A percentile compares a stretch with the other conserved stretches of the same genome.
Evolutionary conservation across 2,797 vertebrate genomes (phyloP).

Genomic region (Hippoglossus hippoglossus): DNA sequence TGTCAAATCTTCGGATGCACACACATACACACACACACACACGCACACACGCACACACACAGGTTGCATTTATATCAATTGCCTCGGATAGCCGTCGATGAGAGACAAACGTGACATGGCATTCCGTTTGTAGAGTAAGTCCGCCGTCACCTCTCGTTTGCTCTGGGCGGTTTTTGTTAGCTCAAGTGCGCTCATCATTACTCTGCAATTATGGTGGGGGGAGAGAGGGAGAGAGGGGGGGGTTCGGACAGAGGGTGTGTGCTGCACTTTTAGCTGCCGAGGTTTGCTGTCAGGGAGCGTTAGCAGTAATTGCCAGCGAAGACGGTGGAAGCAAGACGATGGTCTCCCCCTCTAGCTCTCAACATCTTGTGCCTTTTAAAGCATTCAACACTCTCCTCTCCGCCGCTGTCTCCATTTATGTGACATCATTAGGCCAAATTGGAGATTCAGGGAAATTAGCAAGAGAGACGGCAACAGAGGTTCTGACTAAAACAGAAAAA

Average conservation of each 20-base stretch:
- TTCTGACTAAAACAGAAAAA: background rate
- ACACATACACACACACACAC: conserved; percentile 14
- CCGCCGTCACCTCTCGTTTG: conserved; percentile 74
- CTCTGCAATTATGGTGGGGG: conserved; percentile 62
- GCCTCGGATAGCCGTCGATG: conserved; percentile 26
- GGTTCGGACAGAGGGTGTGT: conserved; percentile 29
- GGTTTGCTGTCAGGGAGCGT: conserved; percentile 70
- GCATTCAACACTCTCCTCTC: conserved; percentile 32
- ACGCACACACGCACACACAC: conserved; percentile 6
- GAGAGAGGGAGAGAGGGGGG: conserved; percentile 7
- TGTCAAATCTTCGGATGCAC: conserved; percentile 40
- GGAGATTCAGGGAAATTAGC: conserved; percentile 20
- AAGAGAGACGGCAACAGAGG: background rate
- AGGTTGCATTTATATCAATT: conserved; percentile 31
- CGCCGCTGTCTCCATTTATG: conserved; percentile 17
- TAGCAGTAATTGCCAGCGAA: conserved; percentile 71
- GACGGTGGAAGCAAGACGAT: conserved; percentile 49
- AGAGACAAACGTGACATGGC: conserved; percentile 66
- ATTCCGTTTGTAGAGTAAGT: conserved; percentile 61
- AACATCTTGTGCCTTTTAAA: conserved; percentile 48
- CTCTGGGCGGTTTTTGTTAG: conserved; percentile 46
- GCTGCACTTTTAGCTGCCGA: conserved; percentile 71
- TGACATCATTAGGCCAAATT: conserved; percentile 4
- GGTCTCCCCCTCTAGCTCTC: conserved; percentile 39
- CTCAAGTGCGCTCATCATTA: conserved; percentile 64